phyloP scores from a whole-genome alignment of 2,797 vertebrate species.

The Lacerta bilineata region DNA sequence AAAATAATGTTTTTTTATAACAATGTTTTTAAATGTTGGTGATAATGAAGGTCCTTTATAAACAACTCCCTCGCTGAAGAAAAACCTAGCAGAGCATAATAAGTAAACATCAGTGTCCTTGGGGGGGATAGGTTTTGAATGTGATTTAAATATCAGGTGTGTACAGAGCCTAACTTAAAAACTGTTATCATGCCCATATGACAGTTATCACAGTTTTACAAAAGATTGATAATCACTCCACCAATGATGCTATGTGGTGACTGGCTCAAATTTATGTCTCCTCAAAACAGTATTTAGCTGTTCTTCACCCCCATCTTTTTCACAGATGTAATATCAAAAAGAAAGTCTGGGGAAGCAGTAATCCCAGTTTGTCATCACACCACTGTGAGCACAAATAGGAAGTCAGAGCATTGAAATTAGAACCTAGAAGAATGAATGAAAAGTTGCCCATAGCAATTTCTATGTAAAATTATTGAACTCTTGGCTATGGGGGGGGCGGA shows the following conservation, averaged over 20 bases:
- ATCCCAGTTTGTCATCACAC: not conserved
- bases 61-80: too few relatives aligned
- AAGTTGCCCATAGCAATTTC: not conserved
- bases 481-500: conserved; percentile 25
- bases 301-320: conserved; percentile 16
- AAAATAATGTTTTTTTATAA: too few relatives aligned
- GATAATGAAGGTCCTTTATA: too few relatives aligned
- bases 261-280: not conserved
- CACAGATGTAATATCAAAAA: not conserved
- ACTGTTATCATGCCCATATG: too few relatives aligned
- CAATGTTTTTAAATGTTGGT: too few relatives aligned
- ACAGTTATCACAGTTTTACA: not conserved
- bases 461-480: conserved; percentile 23
- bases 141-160: too few relatives aligned
- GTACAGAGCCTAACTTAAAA: too few relatives aligned
- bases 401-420: conserved; percentile 33
- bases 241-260: not conserved
- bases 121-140: too few relatives aligned
- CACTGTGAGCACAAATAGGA: not conserved
- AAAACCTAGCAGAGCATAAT: too few relatives aligned
- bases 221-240: not conserved
- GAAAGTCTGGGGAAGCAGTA: not conserved
- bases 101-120: too few relatives aligned
- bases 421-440: conserved; percentile 10
- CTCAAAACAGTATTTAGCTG: not conserved